A percentile compares a stretch with the other conserved stretches of the same genome.
These are phyloP conservation scores for Ornithoptera priamus DNA, from an alignment of 2,888 invertebrate genomes.

Conservation along the genomic window DNA sequence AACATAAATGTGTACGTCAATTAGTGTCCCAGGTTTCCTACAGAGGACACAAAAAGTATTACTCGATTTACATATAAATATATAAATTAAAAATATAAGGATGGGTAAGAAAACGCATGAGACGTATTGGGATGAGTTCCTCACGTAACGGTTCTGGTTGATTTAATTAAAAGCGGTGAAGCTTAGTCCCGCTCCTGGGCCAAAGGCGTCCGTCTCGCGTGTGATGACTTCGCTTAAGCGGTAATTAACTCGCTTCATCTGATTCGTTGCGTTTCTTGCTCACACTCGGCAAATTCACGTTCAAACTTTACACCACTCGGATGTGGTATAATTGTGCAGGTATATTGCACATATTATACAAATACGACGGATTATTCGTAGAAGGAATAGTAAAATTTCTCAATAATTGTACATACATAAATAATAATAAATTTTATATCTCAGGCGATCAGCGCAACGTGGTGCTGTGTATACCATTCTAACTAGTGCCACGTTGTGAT, in stretches of 20 bases:
- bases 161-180: constrained; percentile 58
- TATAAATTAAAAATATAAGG: constrained; percentile 8
- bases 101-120: constrained; percentile 31
- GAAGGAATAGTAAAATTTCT: no score
- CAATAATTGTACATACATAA: no score
- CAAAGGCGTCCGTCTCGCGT: constrained; percentile 43
- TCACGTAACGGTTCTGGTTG: constrained; percentile 41
- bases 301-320: constrained; percentile 10
- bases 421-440: no score
- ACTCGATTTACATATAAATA: background rate
- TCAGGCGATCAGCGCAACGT: no score
- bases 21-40: background rate
- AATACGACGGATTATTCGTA: no score
- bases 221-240: constrained; percentile 64
- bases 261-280: constrained; percentile 38
- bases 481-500: no score
- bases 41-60: background rate
- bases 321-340: constrained; percentile 27
- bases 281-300: constrained; percentile 16
- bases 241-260: constrained; percentile 63
- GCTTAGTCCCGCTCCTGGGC: constrained; percentile 48
- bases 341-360: background rate
- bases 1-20: background rate
- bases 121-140: constrained; percentile 46
- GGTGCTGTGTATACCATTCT: no score